These are phyloP conservation scores for Monopis laevigella DNA, from an alignment of 2,888 invertebrate genomes.

Conservation along the genomic window DNA sequence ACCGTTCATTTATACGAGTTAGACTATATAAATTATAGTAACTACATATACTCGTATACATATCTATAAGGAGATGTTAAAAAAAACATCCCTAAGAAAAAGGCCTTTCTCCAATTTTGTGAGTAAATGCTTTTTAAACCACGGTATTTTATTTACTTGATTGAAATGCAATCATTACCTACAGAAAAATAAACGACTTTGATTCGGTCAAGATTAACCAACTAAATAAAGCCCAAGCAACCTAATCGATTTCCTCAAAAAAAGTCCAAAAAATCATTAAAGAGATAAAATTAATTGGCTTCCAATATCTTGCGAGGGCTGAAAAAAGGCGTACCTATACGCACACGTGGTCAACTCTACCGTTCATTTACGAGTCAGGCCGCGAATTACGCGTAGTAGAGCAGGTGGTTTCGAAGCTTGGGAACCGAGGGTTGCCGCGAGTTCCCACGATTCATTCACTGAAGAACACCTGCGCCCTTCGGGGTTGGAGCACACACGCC, in stretches of 20 bases:
- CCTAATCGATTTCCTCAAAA: too few relatives aligned
- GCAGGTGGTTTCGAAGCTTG: conserved; percentile 58
- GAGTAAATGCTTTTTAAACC: too few relatives aligned
- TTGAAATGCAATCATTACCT: too few relatives aligned
- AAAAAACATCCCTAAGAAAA: too few relatives aligned
- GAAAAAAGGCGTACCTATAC: conserved; percentile 45
- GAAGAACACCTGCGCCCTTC: conserved; percentile 60
- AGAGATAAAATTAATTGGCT: conserved; percentile 57
- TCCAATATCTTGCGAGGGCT: conserved; percentile 52
- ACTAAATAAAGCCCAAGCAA: too few relatives aligned
- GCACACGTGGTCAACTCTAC: conserved; percentile 67
- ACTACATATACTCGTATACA: too few relatives aligned
- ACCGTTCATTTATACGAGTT: conserved; percentile 66
- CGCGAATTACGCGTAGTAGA: conserved; percentile 66
- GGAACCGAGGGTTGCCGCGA: conserved; percentile 57
- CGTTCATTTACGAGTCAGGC: conserved; percentile 63
- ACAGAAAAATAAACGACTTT: too few relatives aligned
- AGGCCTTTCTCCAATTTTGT: too few relatives aligned
- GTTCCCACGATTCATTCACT: conserved; percentile 65
- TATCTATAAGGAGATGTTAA: too few relatives aligned
- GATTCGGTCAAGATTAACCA: too few relatives aligned
- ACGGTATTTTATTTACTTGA: too few relatives aligned
- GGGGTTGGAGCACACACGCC: conserved; percentile 49
- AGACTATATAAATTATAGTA: too few relatives aligned
- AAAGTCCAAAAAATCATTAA: conserved; percentile 29